Percentiles rank a stretch among this genome's conserved stretches.
phyloP scores from a whole-genome alignment of 2,113 vertebrate genomes.

The Hyperopisus bebe region DNA sequence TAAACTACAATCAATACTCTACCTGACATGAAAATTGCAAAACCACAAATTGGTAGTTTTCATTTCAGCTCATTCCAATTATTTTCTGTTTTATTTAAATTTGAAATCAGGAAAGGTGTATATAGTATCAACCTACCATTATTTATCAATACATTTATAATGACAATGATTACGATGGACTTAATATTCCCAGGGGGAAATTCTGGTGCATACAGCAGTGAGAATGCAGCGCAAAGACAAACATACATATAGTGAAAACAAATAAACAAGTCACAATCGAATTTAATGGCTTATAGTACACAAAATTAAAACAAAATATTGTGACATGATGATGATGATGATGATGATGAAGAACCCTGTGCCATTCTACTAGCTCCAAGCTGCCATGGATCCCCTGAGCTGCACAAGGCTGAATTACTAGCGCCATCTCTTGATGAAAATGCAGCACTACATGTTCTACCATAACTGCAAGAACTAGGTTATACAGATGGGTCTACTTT shows the following conservation, averaged over 20 bases:
- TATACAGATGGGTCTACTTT: not conserved
- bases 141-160: no score
- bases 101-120: not conserved
- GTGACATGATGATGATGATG: not conserved
- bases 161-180: no score
- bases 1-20: not conserved
- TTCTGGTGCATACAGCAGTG: no score
- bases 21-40: not conserved
- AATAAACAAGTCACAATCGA: not conserved
- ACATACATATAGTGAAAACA: not conserved
- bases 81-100: not conserved
- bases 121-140: not conserved
- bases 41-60: not conserved
- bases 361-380: not conserved
- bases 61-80: not conserved
- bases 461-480: not conserved
- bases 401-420: not conserved
- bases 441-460: not conserved
- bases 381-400: not conserved
- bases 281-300: not conserved
- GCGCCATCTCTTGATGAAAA: not conserved
- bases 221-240: no score
- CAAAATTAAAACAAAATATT: not conserved
- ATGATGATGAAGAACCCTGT: not conserved
- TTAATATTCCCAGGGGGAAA: no score